These are phyloP conservation scores for Zaprionus nigranus DNA, from an alignment of 1,140 invertebrate genomes.

Conservation along the genomic window DNA sequence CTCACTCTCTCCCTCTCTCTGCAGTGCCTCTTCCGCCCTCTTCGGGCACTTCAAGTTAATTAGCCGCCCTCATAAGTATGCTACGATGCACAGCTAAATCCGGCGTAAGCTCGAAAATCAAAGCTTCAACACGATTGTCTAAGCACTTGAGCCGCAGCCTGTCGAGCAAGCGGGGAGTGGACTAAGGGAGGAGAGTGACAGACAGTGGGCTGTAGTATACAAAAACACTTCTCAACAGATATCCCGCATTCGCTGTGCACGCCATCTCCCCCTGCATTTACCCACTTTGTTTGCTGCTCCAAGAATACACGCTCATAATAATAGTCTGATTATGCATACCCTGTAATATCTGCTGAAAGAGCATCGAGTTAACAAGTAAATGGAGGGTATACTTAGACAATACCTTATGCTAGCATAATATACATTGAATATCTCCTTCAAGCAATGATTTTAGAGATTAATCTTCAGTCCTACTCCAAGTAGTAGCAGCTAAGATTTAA, in stretches of 20 bases:
- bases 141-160: constrained; percentile 56
- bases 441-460: too few species aligned
- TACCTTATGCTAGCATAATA: too few species aligned
- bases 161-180: neutral
- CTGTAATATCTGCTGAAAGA: neutral
- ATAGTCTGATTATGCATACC: constrained; percentile 12
- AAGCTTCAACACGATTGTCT: constrained; percentile 82
- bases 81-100: constrained; percentile 58
- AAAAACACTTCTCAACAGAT: constrained; percentile 40
- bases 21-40: constrained; percentile 18
- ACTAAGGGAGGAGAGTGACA: neutral
- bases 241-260: constrained; percentile 12
- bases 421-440: too few species aligned
- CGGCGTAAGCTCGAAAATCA: constrained; percentile 76
- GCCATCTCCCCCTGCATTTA: neutral
- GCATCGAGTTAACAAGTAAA: neutral
- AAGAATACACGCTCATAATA: neutral
- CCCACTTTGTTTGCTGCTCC: neutral
- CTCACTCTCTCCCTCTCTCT: too few species aligned
- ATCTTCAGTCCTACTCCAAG: too few species aligned
- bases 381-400: neutral
- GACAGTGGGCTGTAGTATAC: constrained; percentile 3
- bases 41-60: constrained; percentile 71
- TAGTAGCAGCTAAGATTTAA: too few species aligned
- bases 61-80: constrained; percentile 73